phyloP scores from a whole-genome alignment of 1,140 invertebrate genomes.

The Coelopa frigida region DNA sequence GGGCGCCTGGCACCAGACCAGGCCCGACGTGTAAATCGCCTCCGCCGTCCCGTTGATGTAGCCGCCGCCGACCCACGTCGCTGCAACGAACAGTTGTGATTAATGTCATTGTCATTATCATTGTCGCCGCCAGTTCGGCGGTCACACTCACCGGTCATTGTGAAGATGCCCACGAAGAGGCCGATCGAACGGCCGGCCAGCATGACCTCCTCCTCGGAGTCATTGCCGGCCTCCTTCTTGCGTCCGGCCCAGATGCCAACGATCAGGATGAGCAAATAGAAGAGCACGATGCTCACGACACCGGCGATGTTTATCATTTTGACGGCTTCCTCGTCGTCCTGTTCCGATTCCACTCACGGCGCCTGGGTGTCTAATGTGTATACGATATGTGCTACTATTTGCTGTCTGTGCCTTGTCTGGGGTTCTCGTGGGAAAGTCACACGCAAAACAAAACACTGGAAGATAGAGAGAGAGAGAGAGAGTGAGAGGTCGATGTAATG shows the following conservation, averaged over 20 bases:
- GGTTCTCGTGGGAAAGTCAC: no score
- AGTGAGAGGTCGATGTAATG: no score
- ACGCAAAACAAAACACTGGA: no score
- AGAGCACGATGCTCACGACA: conserved; percentile 84
- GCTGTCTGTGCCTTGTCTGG: no score
- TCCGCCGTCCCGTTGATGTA: conserved; percentile 99
- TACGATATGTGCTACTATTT: no score
- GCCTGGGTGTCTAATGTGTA: no score
- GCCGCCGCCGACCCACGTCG: conserved; percentile 97
- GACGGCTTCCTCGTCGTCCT: no score
- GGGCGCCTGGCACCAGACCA: conserved; percentile 95
- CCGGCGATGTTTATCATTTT: conserved; percentile 87
- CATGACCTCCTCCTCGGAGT: conserved; percentile 94
- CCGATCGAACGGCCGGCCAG: conserved; percentile 92
- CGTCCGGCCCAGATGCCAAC: conserved; percentile 94
- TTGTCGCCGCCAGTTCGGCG: not conserved
- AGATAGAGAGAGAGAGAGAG: no score
- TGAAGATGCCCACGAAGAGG: conserved; percentile 93
- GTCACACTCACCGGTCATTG: conserved; percentile 89
- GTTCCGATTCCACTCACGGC: no score
- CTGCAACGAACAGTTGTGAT: conserved; percentile 48
- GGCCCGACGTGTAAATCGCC: conserved; percentile 81
- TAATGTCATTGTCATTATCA: not conserved
- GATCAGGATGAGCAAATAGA: conserved; percentile 85
- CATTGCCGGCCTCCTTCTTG: conserved; percentile 78